Percentiles rank a stretch among this genome's conserved stretches.
Conservation (phyloP, 2,113 vertebrate species). For the Gallinago paraguaiae region DNA sequence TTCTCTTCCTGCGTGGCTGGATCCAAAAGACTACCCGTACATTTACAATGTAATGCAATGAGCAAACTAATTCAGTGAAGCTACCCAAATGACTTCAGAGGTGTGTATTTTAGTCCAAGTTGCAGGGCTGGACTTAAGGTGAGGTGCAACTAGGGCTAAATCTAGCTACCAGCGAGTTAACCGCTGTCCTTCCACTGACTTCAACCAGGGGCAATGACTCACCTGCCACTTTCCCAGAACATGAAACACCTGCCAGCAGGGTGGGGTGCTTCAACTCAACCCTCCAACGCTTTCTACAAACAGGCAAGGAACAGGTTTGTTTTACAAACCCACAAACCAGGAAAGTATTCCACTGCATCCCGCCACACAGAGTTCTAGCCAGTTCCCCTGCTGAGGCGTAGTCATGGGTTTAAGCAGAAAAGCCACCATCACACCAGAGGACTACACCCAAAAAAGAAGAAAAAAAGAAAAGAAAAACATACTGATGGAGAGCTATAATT, state of each 20-base stretch:
- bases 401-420: neutral
- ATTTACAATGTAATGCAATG: neutral
- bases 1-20: neutral
- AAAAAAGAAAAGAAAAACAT: neutral
- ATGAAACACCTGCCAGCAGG: neutral
- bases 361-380: neutral
- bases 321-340: neutral
- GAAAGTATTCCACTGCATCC: neutral
- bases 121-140: neutral
- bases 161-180: neutral
- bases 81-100: neutral
- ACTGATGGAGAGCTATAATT: neutral
- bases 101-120: neutral
- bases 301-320: neutral
- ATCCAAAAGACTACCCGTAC: neutral
- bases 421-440: neutral
- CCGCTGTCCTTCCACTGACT: neutral
- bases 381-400: neutral
- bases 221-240: neutral
- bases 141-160: neutral
- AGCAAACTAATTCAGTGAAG: neutral
- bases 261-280: neutral
- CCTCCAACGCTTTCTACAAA: neutral
- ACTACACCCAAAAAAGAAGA: neutral
- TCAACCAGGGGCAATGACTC: neutral